Percentiles rank a stretch among this genome's conserved stretches.
These are phyloP conservation scores for Phenacoccus solenopsis DNA, from an alignment of 1,140 invertebrate species.

Conservation along the genomic window DNA sequence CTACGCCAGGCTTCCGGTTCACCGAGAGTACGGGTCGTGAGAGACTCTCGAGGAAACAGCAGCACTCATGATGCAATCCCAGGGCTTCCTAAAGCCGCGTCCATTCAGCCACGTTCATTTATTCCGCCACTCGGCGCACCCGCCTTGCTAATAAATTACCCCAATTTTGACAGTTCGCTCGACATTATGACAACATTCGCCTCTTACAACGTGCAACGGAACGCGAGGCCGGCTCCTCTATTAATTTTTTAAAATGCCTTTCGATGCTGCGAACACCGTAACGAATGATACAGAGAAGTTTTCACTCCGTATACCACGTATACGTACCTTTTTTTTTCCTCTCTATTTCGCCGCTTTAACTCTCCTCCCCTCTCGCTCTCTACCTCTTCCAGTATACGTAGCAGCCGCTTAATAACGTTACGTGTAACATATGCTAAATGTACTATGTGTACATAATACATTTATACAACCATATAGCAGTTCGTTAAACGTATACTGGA, in stretches of 20 bases:
- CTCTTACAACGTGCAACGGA: too few species aligned
- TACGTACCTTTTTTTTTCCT: background rate
- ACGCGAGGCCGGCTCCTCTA: too few species aligned
- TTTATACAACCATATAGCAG: too few species aligned
- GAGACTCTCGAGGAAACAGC: conserved; percentile 11
- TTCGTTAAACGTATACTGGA: too few species aligned
- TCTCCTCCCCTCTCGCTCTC: background rate
- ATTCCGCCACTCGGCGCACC: background rate
- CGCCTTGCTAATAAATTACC: background rate
- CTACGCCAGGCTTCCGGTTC: conserved; percentile 7
- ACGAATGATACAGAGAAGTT: background rate
- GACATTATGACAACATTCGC: background rate
- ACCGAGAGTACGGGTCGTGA: conserved; percentile 15
- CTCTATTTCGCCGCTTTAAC: background rate
- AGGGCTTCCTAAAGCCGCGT: background rate
- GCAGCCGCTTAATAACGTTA: background rate
- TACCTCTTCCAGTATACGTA: background rate
- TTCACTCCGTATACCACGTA: background rate
- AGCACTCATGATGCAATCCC: conserved; percentile 6
- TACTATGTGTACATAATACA: background rate
- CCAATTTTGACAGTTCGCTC: background rate
- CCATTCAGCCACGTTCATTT: background rate
- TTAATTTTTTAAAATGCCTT: background rate
- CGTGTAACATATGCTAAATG: conserved; percentile 1
- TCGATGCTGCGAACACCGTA: background rate